These are phyloP conservation scores for Cebus imitator DNA, from an alignment of 2,113 vertebrate species.

Conservation along the genomic window DNA sequence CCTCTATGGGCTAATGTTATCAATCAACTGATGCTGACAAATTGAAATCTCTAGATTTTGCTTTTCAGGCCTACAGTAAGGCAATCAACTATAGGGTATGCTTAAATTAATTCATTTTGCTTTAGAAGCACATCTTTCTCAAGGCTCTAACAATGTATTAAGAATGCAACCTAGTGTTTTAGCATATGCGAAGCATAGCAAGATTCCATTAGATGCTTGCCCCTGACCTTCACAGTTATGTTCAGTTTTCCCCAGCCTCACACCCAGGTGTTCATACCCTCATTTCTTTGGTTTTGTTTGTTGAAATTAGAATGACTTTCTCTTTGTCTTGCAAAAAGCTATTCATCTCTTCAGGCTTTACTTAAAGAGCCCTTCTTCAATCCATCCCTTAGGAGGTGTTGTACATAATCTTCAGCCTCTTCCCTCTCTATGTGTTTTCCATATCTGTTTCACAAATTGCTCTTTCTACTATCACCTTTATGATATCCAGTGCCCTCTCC, in stretches of 20 bases:
- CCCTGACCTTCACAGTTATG: neutral
- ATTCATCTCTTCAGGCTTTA: neutral
- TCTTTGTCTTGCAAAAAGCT: neutral
- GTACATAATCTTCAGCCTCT: rapidly evolving
- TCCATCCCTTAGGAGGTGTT: neutral
- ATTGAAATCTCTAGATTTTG: neutral
- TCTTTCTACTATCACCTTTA: neutral
- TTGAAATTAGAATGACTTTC: neutral
- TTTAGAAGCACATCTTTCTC: neutral
- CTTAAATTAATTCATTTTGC: neutral
- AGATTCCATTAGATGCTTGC: neutral
- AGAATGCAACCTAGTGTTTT: neutral
- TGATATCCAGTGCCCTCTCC: neutral
- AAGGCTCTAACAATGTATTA: neutral
- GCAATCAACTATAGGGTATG: neutral
- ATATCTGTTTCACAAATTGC: neutral
- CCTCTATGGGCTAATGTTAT: neutral
- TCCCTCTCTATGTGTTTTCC: neutral
- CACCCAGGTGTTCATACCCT: neutral
- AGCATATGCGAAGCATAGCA: neutral
- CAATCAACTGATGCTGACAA: neutral
- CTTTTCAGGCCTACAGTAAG: neutral
- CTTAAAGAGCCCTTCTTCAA: neutral
- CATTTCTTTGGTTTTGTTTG: neutral
- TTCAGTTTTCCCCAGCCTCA: neutral